phyloP scores from a whole-genome alignment of 1,140 invertebrate species.

The Whitmania pigra region DNA sequence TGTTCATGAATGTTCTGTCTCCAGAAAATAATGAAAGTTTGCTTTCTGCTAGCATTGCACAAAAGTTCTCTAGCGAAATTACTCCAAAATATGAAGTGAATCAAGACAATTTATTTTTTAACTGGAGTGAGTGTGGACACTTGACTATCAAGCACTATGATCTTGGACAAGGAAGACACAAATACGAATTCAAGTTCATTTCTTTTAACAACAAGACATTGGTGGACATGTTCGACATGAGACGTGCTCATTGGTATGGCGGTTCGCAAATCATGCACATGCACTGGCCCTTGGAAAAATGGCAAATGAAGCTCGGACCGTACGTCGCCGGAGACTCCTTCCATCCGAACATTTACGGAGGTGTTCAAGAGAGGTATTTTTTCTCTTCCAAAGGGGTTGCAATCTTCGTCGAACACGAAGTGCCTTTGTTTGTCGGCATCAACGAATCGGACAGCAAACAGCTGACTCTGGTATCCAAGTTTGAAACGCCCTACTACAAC shows the following conservation, averaged over 20 bases:
- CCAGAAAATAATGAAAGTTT: not conserved
- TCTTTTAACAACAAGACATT: constrained; percentile 11
- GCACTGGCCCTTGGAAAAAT: constrained; percentile 20
- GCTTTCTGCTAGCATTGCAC: not conserved
- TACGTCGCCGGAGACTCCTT: constrained; percentile 19
- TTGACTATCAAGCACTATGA: not conserved
- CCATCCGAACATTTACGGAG: constrained; percentile 16
- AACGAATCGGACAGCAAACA: constrained; percentile 11
- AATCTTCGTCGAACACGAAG: constrained; percentile 18
- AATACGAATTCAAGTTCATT: constrained; percentile 5
- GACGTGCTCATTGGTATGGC: constrained; percentile 23
- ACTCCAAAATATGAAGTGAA: not conserved
- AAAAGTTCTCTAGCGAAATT: not conserved
- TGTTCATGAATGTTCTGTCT: not conserved
- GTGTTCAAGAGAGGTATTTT: constrained; percentile 21
- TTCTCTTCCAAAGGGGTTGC: constrained; percentile 20
- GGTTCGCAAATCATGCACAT: constrained; percentile 13
- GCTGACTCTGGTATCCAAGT: constrained; percentile 18
- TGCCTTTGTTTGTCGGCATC: constrained; percentile 23
- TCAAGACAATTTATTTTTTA: not conserved
- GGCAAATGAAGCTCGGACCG: constrained; percentile 12
- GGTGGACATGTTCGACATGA: constrained; percentile 17
- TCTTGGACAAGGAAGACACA: constrained; percentile 3
- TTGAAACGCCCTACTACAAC: constrained; percentile 19
- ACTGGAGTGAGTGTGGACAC: not conserved